phyloP scores from a whole-genome alignment of 2,113 vertebrate species.

The Saccopteryx bilineata region DNA sequence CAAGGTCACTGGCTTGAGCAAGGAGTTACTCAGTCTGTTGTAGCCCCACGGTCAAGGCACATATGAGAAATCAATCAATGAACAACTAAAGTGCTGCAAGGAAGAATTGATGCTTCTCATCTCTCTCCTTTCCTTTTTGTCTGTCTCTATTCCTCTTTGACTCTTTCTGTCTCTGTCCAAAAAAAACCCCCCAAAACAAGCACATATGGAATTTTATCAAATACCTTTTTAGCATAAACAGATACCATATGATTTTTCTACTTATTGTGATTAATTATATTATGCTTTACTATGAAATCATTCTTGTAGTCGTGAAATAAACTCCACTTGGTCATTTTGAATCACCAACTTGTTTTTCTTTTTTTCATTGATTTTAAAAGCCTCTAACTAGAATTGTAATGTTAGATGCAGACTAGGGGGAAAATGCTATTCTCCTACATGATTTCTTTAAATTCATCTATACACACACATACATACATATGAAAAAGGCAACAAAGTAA shows the following conservation, averaged over 20 bases:
- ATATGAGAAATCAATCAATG: too few relatives aligned
- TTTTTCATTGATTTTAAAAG: not conserved
- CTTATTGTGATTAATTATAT: conserved; percentile 24
- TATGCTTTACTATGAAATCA: not conserved
- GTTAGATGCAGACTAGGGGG: conserved; percentile 16
- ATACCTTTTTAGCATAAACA: not conserved
- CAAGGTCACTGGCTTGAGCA: too few relatives aligned
- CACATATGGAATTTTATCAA: conserved; percentile 9
- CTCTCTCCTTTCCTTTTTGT: too few relatives aligned
- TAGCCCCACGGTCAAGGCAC: too few relatives aligned
- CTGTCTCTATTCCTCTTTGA: too few relatives aligned
- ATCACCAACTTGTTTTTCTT: not conserved
- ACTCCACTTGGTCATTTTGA: conserved; percentile 25
- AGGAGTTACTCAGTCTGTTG: too few relatives aligned
- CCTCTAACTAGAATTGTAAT: not conserved
- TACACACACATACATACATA: not conserved
- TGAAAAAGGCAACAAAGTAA: not conserved
- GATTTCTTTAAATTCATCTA: conserved; percentile 26
- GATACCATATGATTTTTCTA: conserved; percentile 9
- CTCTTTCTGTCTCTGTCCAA: too few relatives aligned
- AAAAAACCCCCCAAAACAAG: not conserved
- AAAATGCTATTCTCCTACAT: not conserved
- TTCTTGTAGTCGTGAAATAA: conserved; percentile 39
- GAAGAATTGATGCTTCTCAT: too few relatives aligned
- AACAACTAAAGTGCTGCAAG: too few relatives aligned